Evolutionary conservation across 2,888 invertebrate species (phyloP), one percentile per base, ranked within the genome.

Genomic region (Agonum fuliginosum): DNA sequence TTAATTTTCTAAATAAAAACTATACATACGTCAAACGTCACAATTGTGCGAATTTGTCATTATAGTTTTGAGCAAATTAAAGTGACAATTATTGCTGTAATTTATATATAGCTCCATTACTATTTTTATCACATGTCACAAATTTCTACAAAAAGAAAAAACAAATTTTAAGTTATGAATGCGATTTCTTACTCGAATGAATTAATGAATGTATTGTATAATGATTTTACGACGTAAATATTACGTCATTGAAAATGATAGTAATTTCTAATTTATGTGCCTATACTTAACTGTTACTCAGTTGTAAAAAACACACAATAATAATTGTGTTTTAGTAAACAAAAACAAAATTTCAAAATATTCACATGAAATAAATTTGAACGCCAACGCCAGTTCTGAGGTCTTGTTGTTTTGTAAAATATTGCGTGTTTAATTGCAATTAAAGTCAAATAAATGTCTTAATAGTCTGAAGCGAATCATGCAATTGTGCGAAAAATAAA

Each of bases 401-500:
- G n/a, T 54, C 24, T 54, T 54, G 54, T 54, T 54, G 22, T 54
- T 24, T 22, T 24, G 54, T 54, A 54, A 54, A 54, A 24, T 54
- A 54, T 54, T 54, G 54, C 54, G 54, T 54, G 54, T 8, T 24
- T 24, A 54, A 54, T 20, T 20, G 24, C 12, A 54, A 54, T 54
- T 54, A 14, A 62, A 62, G 30, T 62, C 14, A 27, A 27, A 27
- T 62, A 27, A 62, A 34, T 62, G 30, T 30, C 58, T 62, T 62
- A 30, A 62, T 62, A 62, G 58, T n/a, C 30, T 30, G 30, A 30
- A 37, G 37, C n/a, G 14, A 30, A 30, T 54, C 54, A 30, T 62
- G 58, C 58, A 62, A 62, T 30, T 62, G 58, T 62, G 58, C 58
- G 58, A 62, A 62, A 62, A 62, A 62, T 62, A 62, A 62, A 62